phyloP scores from a whole-genome alignment of 2,888 invertebrate genomes.

The Congeria kusceri region DNA sequence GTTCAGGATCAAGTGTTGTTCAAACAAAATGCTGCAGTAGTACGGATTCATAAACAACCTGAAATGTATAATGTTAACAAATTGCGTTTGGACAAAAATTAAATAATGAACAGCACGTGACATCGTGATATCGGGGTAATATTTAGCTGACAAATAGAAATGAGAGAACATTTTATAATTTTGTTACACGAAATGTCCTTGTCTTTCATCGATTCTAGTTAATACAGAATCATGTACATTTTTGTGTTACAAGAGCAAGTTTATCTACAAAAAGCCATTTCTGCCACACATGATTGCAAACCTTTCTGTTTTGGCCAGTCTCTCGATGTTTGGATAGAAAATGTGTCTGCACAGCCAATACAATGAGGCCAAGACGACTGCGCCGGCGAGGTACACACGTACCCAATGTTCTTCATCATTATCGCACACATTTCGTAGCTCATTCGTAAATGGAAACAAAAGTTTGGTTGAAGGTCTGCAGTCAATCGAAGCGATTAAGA shows the following conservation, averaged over 20 bases:
- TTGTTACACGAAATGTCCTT: too few species aligned
- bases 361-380: constrained; percentile 76
- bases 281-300: too few species aligned
- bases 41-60: constrained; percentile 95
- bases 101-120: not conserved
- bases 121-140: too few species aligned
- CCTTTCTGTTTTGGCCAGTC: constrained; percentile 81
- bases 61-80: constrained; percentile 20
- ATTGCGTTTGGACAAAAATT: not conserved
- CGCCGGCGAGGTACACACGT: constrained; percentile 49
- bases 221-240: too few species aligned
- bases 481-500: constrained; percentile 49
- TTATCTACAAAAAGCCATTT: too few species aligned
- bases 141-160: too few species aligned
- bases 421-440: not conserved
- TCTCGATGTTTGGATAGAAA: constrained; percentile 78
- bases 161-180: too few species aligned
- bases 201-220: too few species aligned
- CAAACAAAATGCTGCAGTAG: constrained; percentile 96
- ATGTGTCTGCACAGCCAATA: constrained; percentile 82
- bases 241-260: too few species aligned
- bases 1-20: constrained; percentile 97
- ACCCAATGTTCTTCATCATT: constrained; percentile 8
- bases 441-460: constrained; percentile 42
- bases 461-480: constrained; percentile 27